Base-by-base conservation (phyloP, 2,113 vertebrate species). In the Lycaon pictus region DNA sequence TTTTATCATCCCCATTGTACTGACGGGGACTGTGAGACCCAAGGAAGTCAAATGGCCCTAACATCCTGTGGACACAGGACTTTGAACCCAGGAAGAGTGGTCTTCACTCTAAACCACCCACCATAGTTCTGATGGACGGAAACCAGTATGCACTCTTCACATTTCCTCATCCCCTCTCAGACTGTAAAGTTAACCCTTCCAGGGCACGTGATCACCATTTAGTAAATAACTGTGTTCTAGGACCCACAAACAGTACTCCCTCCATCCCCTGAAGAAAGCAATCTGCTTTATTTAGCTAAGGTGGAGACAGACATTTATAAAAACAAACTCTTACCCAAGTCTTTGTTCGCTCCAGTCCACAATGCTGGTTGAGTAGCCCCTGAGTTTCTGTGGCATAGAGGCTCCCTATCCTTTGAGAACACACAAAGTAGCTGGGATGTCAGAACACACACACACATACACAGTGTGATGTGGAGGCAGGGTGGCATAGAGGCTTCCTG, bases 241-340 rank as follows among this genome's bases (percentile, higher is more conserved):
- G 27, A 86, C 6, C 37, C 32, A 93, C 53, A 69, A 67, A 74
- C 32, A 87, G 13, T 29, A 74, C 3, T 67, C 7, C 62, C 11
- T 93, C 29, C 51, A 58, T 51, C 12, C 29, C 5, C 22, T 83
- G 29, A 71, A 58, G 86, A 93, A 74, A 90, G 25, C 74, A 71
- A 85, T 92, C 7, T 83, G 43, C n/a, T 97, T 87, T 90, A 92
- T 97, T 87, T 90, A 92, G 56, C 51, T 80, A 58, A 96, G 13
- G 22, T 87, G 1, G 15, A 95, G 17, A 90, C 27, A 43, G 55
- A 87, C 51, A 87, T 56, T 77, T 88, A 65, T 63, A 23, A 84
- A 83, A 86, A 88, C 9, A 82, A 74, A 53, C 17, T 35, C 8
- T 92, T 79, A 81, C 32, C 53, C 58, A 91, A 81, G 82, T 84